Conservation (phyloP, 35 echinoderm and acorn worm species). For the Eucidaris tribuloides region DNA sequence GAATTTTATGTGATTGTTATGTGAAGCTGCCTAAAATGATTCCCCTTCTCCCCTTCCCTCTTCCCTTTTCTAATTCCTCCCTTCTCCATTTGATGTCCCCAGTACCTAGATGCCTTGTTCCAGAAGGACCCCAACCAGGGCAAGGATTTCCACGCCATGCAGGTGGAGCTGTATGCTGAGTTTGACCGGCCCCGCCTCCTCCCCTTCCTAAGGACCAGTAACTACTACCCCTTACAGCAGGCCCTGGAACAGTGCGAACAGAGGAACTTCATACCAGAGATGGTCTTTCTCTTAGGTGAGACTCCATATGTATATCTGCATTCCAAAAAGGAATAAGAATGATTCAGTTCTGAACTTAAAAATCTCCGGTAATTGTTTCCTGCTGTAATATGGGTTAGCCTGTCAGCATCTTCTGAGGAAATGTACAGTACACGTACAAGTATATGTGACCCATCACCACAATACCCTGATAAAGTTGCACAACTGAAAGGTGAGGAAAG, state of each 20-base stretch:
- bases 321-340: too few species aligned
- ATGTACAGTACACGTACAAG: too few species aligned
- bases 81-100: neutral
- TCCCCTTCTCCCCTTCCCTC: too few species aligned
- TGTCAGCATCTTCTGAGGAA: too few species aligned
- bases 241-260: conserved; percentile 69
- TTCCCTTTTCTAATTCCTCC: neutral
- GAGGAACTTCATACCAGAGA: conserved; percentile 80
- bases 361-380: too few species aligned
- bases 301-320: too few species aligned
- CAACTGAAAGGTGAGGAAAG: too few species aligned
- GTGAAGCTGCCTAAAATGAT: neutral
- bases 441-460: too few species aligned
- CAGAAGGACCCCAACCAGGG: conserved; percentile 67
- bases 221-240: conserved; percentile 81
- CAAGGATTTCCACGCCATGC: conserved; percentile 74
- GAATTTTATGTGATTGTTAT: neutral
- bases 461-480: too few species aligned
- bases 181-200: conserved; percentile 59
- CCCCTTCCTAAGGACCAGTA: conserved; percentile 85
- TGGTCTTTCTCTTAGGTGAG: conserved; percentile 90
- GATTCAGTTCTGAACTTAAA: too few species aligned
- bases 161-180: conserved; percentile 85
- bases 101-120: conserved; percentile 94
- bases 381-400: too few species aligned